Evolutionary conservation across 2,797 vertebrate genomes (phyloP), one percentile per base, ranked within the genome.

Genomic region (Lepilemur septentrionalis): DNA sequence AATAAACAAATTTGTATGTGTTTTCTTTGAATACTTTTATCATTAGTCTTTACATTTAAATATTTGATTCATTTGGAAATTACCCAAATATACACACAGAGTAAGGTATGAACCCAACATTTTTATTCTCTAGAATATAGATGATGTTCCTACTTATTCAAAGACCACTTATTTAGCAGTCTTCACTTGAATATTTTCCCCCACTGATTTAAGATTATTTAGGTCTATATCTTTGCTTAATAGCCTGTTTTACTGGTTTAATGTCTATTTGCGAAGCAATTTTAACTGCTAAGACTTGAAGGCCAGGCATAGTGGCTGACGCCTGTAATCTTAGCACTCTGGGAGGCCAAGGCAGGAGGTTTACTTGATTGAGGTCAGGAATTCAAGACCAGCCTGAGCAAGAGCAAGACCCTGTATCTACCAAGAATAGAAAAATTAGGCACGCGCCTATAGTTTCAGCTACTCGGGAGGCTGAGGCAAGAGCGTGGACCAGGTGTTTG

Each of bases 41-140:
- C 55, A 95, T 43, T 83, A 72, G 38, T 38, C 22, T 76, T 87
- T 82, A 82, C 22, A 90, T 85, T 87, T 67, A 94, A 90, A 90
- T 92, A 95, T 73, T 18, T 80, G 12, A 75, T 41, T 91, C 32
- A 95, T 12, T 35, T 70, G 9, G 22, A 94, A 94, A 78, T 50
- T 94, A 95, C n/a, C 46, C 30, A 70, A 70, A 89, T 55, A 85
- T 11, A 89, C 41, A 92, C 65, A 79, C 17, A 13, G 17, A 43
- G 0, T 63, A 10, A 93, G 38, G 25, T 32, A 92, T 76, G 75
- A 95, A 82, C 63, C 35, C 55, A 75, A 76, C 22, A 48, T 32
- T 81, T 79, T 89, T 35, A 85, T 82, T 52, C 48, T 80, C 55
- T 59, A 87, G 22, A 76, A 57, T 69, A 28, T 46, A 87, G 17